Evolutionary conservation across 2,797 vertebrate species (phyloP).

Genomic region (Darevskia mixta): DNA sequence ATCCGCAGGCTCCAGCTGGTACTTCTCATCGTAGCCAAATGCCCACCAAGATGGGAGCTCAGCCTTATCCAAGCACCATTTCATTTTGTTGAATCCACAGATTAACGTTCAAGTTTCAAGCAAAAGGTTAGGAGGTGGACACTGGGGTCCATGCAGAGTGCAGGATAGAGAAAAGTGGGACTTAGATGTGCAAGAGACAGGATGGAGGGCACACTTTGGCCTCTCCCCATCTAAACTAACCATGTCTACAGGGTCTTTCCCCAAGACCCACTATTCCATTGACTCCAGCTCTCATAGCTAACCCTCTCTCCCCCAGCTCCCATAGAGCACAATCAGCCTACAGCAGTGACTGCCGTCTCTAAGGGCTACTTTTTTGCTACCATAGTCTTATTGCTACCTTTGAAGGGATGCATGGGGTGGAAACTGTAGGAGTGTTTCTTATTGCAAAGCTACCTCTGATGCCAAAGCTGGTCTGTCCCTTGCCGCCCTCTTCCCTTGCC

Average conservation of each 20-base stretch:
- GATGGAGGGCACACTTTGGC: neutral
- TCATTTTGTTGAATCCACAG: neutral
- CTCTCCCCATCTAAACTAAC: neutral
- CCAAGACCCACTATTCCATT: neutral
- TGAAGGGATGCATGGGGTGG: rapidly evolving
- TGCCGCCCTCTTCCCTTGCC: neutral
- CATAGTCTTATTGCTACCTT: neutral
- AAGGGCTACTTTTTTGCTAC: constrained; percentile 17
- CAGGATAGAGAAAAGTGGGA: neutral
- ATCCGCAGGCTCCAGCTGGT: too few species aligned
- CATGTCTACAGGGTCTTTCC: rapidly evolving
- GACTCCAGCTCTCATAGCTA: neutral
- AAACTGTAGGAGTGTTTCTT: constrained; percentile 4
- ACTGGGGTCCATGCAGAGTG: neutral
- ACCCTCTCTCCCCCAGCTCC: neutral
- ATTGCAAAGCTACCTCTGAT: constrained; percentile 44
- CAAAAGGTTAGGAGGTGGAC: neutral
- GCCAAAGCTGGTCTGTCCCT: neutral
- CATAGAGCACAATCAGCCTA: constrained; percentile 37
- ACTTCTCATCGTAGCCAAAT: neutral
- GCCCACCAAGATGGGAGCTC: neutral
- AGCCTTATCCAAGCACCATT: neutral
- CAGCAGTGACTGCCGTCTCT: neutral
- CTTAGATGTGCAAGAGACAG: neutral
- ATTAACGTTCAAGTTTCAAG: neutral